Conservation (phyloP, 2,113 vertebrate species). For the Falcunculus frontatus region DNA sequence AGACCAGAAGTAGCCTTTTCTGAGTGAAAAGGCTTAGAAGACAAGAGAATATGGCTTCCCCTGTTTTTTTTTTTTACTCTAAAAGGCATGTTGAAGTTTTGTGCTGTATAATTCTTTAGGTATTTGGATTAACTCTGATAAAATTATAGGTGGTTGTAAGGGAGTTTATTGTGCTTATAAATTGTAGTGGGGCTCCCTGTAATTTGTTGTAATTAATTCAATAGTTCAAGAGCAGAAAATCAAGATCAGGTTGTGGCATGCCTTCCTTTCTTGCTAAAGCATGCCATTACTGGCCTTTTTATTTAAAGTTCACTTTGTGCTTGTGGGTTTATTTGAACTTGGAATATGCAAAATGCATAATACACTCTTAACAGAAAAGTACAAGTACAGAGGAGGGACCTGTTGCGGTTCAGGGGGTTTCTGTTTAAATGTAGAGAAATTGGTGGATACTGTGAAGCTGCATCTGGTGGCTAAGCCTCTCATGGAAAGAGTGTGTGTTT, state of each 20-base stretch:
- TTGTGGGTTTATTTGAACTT: slow-evolving; percentile 64
- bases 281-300: slow-evolving; percentile 54
- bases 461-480: background rate
- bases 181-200: slow-evolving; percentile 69
- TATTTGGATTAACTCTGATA: slow-evolving; percentile 68
- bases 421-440: background rate
- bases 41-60: background rate
- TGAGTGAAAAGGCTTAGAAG: background rate
- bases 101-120: slow-evolving; percentile 53
- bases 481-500: background rate
- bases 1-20: background rate
- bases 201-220: slow-evolving; percentile 81
- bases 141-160: slow-evolving; percentile 70
- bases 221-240: slow-evolving; percentile 70
- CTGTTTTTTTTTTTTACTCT: background rate
- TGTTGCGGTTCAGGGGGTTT: background rate
- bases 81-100: background rate
- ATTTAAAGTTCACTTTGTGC: slow-evolving; percentile 20
- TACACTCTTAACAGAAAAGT: background rate
- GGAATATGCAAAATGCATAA: slow-evolving; percentile 16
- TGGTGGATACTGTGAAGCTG: background rate
- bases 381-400: background rate
- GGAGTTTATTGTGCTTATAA: slow-evolving; percentile 69
- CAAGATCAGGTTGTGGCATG: slow-evolving; percentile 65
- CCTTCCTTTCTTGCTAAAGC: slow-evolving; percentile 50